These are phyloP conservation scores for Mesochorus sp. DNA, from an alignment of 2,888 invertebrate species.

Conservation along the genomic window DNA sequence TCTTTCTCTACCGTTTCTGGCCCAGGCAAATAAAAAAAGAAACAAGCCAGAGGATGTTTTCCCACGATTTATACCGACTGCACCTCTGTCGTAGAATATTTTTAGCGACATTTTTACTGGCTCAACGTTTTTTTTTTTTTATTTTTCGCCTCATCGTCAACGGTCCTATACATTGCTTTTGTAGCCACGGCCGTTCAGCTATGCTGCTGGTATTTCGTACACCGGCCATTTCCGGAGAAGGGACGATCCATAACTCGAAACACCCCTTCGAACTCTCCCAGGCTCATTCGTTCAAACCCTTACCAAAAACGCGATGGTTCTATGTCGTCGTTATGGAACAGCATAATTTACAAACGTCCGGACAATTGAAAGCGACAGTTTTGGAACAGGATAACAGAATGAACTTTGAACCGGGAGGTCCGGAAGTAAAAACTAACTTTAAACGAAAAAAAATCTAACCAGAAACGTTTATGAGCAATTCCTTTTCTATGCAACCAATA, in stretches of 20 bases:
- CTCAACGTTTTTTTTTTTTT: conserved; percentile 64
- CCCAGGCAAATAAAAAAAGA: neutral
- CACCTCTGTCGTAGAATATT: conserved; percentile 76
- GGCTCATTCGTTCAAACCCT: conserved; percentile 27
- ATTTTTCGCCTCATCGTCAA: neutral
- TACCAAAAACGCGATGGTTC: neutral
- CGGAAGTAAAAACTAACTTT: too few species aligned
- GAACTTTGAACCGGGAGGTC: too few species aligned
- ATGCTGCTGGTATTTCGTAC: conserved; percentile 16
- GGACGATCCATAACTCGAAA: conserved; percentile 43
- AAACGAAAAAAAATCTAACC: too few species aligned
- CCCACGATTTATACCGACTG: conserved; percentile 77
- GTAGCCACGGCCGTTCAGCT: conserved; percentile 16
- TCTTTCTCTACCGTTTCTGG: neutral
- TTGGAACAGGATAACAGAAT: neutral
- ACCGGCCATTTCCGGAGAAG: conserved; percentile 31
- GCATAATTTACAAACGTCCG: conserved; percentile 6
- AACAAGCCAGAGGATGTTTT: conserved; percentile 59
- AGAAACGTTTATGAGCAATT: too few species aligned
- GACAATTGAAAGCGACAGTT: neutral
- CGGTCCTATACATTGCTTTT: neutral
- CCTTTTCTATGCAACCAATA: too few species aligned
- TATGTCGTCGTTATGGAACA: neutral
- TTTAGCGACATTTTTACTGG: conserved; percentile 74
- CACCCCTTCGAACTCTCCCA: conserved; percentile 15